Conservation (phyloP, 2,797 vertebrate genomes). For the Sebastes ruberrimus region DNA sequence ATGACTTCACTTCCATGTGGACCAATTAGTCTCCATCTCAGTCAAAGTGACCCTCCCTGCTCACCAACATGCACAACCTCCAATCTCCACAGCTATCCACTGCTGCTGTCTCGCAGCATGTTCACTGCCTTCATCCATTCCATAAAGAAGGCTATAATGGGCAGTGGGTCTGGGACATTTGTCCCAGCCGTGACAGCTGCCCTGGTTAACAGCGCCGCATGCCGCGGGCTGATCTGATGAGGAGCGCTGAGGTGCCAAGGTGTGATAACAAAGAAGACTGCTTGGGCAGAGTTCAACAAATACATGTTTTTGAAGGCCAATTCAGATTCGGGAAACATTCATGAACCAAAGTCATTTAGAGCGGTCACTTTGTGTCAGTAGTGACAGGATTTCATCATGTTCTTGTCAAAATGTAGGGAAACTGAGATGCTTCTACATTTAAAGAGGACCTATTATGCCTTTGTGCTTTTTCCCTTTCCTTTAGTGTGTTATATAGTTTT, state of each 20-base stretch:
- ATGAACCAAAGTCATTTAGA: background rate
- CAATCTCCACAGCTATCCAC: constrained; percentile 30
- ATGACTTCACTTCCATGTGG: constrained; percentile 42
- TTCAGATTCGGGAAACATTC: background rate
- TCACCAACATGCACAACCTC: constrained; percentile 31
- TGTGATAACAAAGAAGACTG: constrained; percentile 42
- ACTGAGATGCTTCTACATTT: background rate
- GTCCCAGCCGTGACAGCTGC: constrained; percentile 60
- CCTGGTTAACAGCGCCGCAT: constrained; percentile 61
- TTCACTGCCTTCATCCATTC: constrained; percentile 53
- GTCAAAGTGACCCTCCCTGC: constrained; percentile 45
- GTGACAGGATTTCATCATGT: background rate
- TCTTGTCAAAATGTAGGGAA: background rate
- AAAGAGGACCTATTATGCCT: background rate
- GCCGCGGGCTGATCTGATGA: constrained; percentile 57
- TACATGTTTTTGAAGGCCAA: constrained; percentile 16
- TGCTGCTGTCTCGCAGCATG: constrained; percentile 44
- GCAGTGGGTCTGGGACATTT: constrained; percentile 48
- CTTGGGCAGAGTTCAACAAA: constrained; percentile 31
- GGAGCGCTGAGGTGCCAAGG: constrained; percentile 39
- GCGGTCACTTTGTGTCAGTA: background rate
- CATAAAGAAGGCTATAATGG: constrained; percentile 52
- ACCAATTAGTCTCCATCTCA: constrained; percentile 53
- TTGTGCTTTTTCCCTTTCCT: too few species aligned
- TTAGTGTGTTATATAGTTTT: too few species aligned